phyloP scores from a whole-genome alignment of 1,140 invertebrate genomes.

The Coptotermes formosanus region DNA sequence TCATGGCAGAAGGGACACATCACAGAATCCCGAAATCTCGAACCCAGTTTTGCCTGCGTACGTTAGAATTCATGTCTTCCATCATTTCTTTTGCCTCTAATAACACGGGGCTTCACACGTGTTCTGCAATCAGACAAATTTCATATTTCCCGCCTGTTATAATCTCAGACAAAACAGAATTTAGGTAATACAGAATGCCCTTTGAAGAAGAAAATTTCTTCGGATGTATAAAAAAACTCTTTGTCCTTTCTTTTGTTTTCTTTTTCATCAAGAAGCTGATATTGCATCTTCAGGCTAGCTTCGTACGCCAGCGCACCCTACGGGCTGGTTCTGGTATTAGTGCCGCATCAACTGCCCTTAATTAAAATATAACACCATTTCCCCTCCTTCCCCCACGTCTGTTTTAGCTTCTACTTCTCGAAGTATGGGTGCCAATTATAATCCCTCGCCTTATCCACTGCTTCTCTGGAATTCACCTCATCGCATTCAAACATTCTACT shows the following conservation, averaged over 20 bases:
- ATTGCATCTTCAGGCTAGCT: background rate
- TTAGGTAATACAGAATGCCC: background rate
- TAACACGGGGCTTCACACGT: background rate
- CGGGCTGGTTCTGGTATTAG: conserved; percentile 18
- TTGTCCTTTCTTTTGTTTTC: background rate
- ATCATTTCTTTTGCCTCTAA: background rate
- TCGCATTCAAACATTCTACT: background rate
- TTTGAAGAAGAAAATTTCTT: background rate
- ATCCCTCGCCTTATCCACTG: background rate
- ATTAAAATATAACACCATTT: conserved; percentile 25
- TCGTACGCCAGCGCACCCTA: background rate
- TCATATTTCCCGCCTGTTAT: background rate
- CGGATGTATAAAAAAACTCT: background rate
- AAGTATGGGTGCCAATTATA: background rate
- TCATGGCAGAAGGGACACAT: too few species aligned
- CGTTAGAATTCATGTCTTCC: background rate
- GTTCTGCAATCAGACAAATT: background rate
- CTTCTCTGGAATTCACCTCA: background rate
- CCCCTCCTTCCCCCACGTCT: background rate
- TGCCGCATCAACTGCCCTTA: conserved; percentile 24
- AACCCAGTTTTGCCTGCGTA: background rate
- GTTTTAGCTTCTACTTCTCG: background rate
- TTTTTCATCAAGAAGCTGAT: background rate
- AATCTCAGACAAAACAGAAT: background rate
- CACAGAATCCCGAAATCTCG: too few species aligned